phyloP scores from a whole-genome alignment of 2,888 invertebrate species.

The Craniophora ligustri region DNA sequence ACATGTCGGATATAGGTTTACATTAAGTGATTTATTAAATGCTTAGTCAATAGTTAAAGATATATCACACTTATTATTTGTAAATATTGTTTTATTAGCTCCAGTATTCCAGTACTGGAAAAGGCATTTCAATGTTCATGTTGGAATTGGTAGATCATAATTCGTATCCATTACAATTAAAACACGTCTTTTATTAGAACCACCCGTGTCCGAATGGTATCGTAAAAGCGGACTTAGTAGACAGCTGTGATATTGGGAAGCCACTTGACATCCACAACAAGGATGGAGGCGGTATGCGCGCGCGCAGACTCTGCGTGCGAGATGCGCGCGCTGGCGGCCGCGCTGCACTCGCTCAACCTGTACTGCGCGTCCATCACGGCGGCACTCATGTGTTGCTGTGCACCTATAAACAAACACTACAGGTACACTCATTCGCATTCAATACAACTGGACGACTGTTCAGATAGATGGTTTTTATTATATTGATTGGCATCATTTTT shows the following conservation, averaged over 20 bases:
- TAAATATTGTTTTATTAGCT: too few relatives aligned
- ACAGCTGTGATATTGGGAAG: constrained; percentile 28
- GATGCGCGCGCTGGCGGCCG: constrained; percentile 73
- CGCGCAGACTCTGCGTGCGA: constrained; percentile 69
- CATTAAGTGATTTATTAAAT: too few relatives aligned
- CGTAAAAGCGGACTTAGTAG: constrained; percentile 21
- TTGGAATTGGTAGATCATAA: too few relatives aligned
- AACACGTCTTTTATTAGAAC: constrained; percentile 30
- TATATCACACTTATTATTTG: too few relatives aligned
- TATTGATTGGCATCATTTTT: too few relatives aligned
- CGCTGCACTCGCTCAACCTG: constrained; percentile 79
- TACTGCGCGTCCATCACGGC: constrained; percentile 81
- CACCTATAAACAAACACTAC: constrained; percentile 63
- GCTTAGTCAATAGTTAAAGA: too few relatives aligned
- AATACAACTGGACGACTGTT: neutral
- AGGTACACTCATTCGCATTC: constrained; percentile 56
- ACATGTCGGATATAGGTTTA: too few relatives aligned
- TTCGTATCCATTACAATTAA: constrained; percentile 8
- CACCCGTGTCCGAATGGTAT: constrained; percentile 25
- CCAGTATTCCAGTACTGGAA: too few relatives aligned
- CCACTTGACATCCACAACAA: constrained; percentile 12
- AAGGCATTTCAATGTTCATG: too few relatives aligned
- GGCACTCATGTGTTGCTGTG: constrained; percentile 80
- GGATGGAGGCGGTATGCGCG: constrained; percentile 80
- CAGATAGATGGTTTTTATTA: too few relatives aligned